Percentiles rank a stretch among this genome's conserved stretches.
These are phyloP conservation scores for Tachystola acroxantha DNA, from an alignment of 2,888 invertebrate species.

Conservation along the genomic window DNA sequence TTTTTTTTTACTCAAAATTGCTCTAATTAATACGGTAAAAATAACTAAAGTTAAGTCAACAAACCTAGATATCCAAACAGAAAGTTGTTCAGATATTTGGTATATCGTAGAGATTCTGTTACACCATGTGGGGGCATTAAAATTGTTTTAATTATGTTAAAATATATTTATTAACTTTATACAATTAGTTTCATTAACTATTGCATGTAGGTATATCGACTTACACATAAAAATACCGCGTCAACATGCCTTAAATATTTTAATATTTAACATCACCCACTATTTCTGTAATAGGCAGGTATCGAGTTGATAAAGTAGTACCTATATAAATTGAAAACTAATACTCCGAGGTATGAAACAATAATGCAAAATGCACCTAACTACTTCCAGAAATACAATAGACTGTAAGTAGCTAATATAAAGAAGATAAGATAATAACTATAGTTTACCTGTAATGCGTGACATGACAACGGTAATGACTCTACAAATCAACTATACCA, in stretches of 20 bases:
- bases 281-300: constrained; percentile 4
- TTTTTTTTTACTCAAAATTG: too few relatives aligned
- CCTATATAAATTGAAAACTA: constrained; percentile 1
- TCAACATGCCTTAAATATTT: constrained; percentile 42
- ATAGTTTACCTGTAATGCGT: too few relatives aligned
- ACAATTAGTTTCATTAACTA: constrained; percentile 59
- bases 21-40: too few relatives aligned
- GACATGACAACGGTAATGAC: too few relatives aligned
- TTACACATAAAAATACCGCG: constrained; percentile 31
- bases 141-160: constrained; percentile 39
- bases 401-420: constrained; percentile 11
- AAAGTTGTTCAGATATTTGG: too few relatives aligned
- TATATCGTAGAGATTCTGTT: too few relatives aligned
- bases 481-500: too few relatives aligned
- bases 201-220: constrained; percentile 38
- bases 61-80: too few relatives aligned
- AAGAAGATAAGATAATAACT: too few relatives aligned
- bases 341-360: constrained; percentile 9
- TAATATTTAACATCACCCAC: constrained; percentile 34
- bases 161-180: constrained; percentile 68
- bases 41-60: too few relatives aligned
- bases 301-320: constrained; percentile 14
- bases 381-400: constrained; percentile 17
- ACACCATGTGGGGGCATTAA: too few relatives aligned
- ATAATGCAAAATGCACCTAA: constrained; percentile 4